phyloP scores from a whole-genome alignment of 2,888 invertebrate genomes.

The Diploptera punctata region DNA sequence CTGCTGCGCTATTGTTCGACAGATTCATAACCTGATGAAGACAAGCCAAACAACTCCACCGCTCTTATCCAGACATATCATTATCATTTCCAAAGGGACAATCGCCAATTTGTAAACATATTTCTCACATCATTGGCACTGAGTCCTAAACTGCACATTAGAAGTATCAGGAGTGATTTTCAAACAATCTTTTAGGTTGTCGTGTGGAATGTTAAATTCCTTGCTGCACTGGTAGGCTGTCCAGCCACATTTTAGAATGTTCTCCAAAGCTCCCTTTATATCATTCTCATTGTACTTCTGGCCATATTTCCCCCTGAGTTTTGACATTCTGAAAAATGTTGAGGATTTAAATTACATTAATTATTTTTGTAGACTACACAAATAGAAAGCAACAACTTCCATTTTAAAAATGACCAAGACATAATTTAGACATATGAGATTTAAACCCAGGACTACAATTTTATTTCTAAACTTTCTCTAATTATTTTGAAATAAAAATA shows the following conservation, averaged over 20 bases:
- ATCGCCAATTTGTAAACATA: background rate
- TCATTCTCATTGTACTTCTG: background rate
- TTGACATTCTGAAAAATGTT: background rate
- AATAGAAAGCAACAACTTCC: background rate
- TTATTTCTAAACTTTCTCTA: background rate
- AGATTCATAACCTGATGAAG: background rate
- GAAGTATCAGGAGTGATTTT: too few species aligned
- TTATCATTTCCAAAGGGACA: background rate
- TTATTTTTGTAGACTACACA: background rate
- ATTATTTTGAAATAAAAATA: background rate
- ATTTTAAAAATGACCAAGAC: background rate
- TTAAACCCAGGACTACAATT: background rate
- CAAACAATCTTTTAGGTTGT: too few species aligned
- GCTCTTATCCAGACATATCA: background rate
- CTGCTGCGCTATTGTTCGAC: background rate
- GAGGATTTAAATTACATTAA: background rate
- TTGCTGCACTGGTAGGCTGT: too few species aligned
- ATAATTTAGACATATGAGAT: background rate
- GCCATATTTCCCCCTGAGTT: slow-evolving; percentile 1
- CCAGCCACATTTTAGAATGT: slow-evolving; percentile 7
- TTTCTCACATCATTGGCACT: background rate
- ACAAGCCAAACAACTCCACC: background rate
- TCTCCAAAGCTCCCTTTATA: background rate
- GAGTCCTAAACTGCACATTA: too few species aligned
- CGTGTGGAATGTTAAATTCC: too few species aligned